A percentile compares a stretch with the other conserved stretches of the same genome.
Evolutionary conservation across 2,888 invertebrate species (phyloP).

Genomic region (Apamea monoglypha): DNA sequence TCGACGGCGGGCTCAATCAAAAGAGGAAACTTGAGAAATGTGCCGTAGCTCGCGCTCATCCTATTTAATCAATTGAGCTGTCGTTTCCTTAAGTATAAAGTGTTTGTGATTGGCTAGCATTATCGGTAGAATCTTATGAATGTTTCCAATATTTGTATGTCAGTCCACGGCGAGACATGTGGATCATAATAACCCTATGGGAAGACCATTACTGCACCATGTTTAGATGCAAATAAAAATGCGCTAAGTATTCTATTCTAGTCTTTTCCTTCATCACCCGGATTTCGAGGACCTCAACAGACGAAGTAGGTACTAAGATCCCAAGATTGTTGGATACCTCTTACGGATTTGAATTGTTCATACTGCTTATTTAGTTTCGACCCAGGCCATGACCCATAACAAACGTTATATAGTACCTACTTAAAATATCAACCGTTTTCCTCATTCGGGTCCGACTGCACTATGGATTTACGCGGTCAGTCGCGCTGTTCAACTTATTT

Average conservation of each 20-base stretch:
- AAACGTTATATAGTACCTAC: background rate
- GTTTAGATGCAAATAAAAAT: background rate
- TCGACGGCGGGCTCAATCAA: background rate
- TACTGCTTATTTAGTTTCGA: background rate
- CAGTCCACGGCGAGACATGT: background rate
- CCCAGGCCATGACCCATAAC: constrained; percentile 9
- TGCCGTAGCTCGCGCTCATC: background rate
- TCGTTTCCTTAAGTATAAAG: background rate
- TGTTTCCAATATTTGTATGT: background rate
- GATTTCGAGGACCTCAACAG: background rate
- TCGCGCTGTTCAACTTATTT: background rate
- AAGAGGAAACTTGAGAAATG: background rate
- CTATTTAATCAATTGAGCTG: background rate
- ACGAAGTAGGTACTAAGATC: background rate
- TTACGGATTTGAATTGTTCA: background rate
- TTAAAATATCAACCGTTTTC: constrained; percentile 22
- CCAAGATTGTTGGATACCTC: background rate
- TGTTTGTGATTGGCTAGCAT: constrained; percentile 10
- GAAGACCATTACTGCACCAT: background rate
- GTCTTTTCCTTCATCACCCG: background rate
- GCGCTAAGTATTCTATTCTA: background rate
- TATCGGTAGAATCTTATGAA: background rate
- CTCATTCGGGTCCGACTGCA: constrained; percentile 21
- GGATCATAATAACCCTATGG: background rate
- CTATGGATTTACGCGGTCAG: constrained; percentile 1